A percentile compares a stretch with the other conserved stretches of the same genome.
These are phyloP conservation scores for Prosopocoilus inquinatus DNA, from an alignment of 2,888 invertebrate genomes.

Conservation along the genomic window DNA sequence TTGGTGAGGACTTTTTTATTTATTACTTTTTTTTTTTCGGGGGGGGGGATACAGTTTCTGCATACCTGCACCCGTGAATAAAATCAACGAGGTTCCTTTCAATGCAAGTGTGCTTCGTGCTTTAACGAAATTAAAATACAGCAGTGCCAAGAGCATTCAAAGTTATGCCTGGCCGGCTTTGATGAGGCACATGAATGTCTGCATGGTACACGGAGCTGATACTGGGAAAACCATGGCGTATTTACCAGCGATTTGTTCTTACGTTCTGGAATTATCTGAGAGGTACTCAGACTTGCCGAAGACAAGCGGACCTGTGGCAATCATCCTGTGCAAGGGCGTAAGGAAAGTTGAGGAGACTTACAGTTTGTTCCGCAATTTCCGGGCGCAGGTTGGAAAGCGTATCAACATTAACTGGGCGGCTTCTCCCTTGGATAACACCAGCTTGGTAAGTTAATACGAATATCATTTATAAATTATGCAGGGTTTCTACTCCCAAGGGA, in stretches of 20 bases:
- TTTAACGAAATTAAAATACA: constrained; percentile 33
- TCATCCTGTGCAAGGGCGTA: constrained; percentile 67
- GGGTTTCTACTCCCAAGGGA: not conserved
- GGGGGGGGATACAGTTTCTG: no score
- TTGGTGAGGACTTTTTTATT: not conserved
- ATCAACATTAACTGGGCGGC: not conserved
- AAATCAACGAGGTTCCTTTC: constrained; percentile 33
- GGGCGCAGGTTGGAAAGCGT: not conserved
- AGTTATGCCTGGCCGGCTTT: constrained; percentile 70
- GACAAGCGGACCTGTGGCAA: constrained; percentile 60
- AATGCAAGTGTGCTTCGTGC: constrained; percentile 32
- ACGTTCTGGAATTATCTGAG: constrained; percentile 55
- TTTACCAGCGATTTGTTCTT: constrained; percentile 64
- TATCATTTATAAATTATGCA: not conserved
- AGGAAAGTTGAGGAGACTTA: constrained; percentile 56
- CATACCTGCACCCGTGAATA: constrained; percentile 31
- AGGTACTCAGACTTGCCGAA: constrained; percentile 41
- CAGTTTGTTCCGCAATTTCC: constrained; percentile 48
- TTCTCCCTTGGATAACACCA: constrained; percentile 26
- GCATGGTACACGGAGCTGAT: constrained; percentile 59
- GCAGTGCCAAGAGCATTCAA: constrained; percentile 57
- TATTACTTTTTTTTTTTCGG: constrained; percentile 16
- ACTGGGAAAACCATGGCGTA: constrained; percentile 73
- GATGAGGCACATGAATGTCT: constrained; percentile 62
- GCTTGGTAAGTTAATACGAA: constrained; percentile 33